Evolutionary conservation across 1,140 invertebrate species (phyloP).

Genomic region (Pteromalus puparum): DNA sequence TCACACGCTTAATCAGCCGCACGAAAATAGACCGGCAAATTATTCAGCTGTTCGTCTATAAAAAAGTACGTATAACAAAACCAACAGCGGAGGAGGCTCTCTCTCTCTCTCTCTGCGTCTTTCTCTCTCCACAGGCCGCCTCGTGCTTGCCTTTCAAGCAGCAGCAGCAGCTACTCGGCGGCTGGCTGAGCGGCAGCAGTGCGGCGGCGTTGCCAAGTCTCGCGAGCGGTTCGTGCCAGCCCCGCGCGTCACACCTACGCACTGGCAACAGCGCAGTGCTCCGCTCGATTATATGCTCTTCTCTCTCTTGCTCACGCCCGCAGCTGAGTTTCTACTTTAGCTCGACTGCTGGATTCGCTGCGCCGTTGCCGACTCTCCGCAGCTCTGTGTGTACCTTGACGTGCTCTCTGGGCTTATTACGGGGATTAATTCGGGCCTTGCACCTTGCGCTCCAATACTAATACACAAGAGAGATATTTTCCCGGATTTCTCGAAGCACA

Average conservation of each 20-base stretch:
- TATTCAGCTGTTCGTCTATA: neutral
- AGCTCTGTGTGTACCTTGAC: neutral
- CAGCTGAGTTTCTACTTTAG: constrained; percentile 13
- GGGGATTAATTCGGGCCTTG: constrained; percentile 13
- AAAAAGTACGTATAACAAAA: neutral
- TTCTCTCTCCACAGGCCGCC: constrained; percentile 3
- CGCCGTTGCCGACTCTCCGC: constrained; percentile 11
- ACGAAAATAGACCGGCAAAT: neutral
- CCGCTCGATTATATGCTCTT: neutral
- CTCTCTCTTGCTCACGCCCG: constrained; percentile 24
- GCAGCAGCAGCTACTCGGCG: neutral
- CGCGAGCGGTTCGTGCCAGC: constrained; percentile 40
- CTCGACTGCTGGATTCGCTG: constrained; percentile 51
- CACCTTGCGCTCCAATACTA: neutral
- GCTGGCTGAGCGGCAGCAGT: constrained; percentile 30
- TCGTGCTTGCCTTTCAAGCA: neutral
- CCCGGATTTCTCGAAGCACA: neutral
- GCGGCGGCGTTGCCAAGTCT: constrained; percentile 57
- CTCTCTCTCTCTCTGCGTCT: neutral
- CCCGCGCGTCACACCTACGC: constrained; percentile 53
- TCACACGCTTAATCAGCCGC: neutral
- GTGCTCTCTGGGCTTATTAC: neutral
- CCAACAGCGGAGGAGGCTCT: neutral
- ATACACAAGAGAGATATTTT: neutral
- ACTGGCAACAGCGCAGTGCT: constrained; percentile 45